Percentiles rank a stretch among this genome's conserved stretches.
These are phyloP conservation scores for Leptinotarsa tumamoca DNA, from an alignment of 2,888 invertebrate species.

Conservation along the genomic window DNA sequence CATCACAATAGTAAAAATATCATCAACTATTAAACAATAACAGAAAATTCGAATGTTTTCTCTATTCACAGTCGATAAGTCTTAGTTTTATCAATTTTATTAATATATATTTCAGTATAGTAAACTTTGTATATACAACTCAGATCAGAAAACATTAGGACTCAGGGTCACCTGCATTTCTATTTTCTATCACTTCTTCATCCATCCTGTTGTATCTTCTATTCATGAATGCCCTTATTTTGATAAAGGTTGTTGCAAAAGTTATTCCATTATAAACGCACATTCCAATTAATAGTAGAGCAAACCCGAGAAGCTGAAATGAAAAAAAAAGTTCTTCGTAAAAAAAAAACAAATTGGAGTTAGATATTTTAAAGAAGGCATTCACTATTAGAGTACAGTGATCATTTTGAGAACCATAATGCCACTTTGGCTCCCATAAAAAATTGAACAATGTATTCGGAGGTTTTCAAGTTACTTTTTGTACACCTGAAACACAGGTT, in stretches of 20 bases:
- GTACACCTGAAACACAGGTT: too few relatives aligned
- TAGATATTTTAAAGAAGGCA: too few relatives aligned
- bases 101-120: not conserved
- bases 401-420: too few relatives aligned
- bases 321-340: conserved; percentile 29
- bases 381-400: too few relatives aligned
- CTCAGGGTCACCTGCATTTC: conserved; percentile 59
- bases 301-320: conserved; percentile 79
- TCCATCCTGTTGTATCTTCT: conserved; percentile 54
- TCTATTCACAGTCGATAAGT: conserved; percentile 14
- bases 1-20: conserved; percentile 4
- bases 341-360: not conserved
- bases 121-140: not conserved
- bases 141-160: not conserved
- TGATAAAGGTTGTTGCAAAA: conserved; percentile 51
- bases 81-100: not conserved
- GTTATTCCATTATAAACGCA: conserved; percentile 78
- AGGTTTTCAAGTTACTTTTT: too few relatives aligned
- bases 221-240: conserved; percentile 49
- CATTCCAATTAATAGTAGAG: conserved; percentile 83
- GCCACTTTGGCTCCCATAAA: too few relatives aligned
- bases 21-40: not conserved
- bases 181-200: conserved; percentile 61
- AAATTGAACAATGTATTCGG: too few relatives aligned
- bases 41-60: not conserved